phyloP scores from a whole-genome alignment of 23 tunicate genomes.

The Halocynthia aurantium region DNA sequence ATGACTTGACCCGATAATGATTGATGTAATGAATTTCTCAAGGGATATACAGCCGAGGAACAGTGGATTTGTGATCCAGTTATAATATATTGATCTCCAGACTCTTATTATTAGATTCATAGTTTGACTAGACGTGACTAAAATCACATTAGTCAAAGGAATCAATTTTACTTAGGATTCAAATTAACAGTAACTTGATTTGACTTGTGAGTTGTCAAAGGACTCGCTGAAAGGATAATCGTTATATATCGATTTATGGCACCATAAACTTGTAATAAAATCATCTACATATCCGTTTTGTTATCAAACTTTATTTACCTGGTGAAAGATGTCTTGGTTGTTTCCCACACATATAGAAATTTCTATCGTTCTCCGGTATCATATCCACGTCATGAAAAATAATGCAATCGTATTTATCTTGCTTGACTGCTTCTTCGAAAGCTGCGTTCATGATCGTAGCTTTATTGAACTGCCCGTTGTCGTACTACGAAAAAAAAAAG shows the following conservation, averaged over 20 bases:
- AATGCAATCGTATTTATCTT: slow-evolving; percentile 74
- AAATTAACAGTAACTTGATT: no score
- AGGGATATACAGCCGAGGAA: no score
- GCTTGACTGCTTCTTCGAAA: slow-evolving; percentile 78
- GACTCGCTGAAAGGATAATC: no score
- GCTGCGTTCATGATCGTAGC: slow-evolving; percentile 94
- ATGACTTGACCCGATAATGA: no score
- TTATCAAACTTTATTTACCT: slow-evolving; percentile 13
- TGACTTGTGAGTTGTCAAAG: no score
- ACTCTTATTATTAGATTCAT: no score
- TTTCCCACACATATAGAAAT: slow-evolving; percentile 67
- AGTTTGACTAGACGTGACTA: no score
- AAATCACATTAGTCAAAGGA: no score
- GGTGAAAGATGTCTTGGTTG: slow-evolving; percentile 95
- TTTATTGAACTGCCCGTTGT: slow-evolving; percentile 84
- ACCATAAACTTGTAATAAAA: not conserved
- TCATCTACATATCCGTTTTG: not conserved
- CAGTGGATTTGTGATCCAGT: no score
- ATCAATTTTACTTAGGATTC: no score
- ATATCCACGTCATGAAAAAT: slow-evolving; percentile 99
- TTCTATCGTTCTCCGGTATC: slow-evolving; percentile 92
- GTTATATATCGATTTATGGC: not conserved
- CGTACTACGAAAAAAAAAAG: slow-evolving; percentile 28
- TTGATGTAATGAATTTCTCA: no score
- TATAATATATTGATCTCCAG: no score